A percentile compares a stretch with the other conserved stretches of the same genome.
These are phyloP conservation scores for Steatornis caripensis DNA, from an alignment of 2,113 vertebrate species.

Conservation along the genomic window DNA sequence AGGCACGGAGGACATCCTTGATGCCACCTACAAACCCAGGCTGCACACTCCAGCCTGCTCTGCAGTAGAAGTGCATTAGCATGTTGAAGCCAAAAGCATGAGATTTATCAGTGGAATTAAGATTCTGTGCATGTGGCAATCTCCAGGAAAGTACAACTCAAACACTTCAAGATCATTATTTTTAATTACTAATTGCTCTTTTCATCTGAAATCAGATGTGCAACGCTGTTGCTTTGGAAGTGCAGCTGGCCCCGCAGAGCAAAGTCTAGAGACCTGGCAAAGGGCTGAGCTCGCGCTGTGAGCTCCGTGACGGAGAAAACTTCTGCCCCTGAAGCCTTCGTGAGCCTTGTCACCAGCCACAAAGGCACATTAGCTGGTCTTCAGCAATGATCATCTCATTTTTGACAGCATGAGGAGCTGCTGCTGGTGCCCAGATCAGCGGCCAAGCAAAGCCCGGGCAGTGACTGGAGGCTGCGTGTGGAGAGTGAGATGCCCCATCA, in stretches of 20 bases:
- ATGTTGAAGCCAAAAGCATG: neutral
- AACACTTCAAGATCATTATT: conserved; percentile 51
- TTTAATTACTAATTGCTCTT: conserved; percentile 63
- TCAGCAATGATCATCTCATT: neutral
- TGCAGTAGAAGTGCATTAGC: neutral
- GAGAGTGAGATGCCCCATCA: neutral
- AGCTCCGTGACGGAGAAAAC: neutral
- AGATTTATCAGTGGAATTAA: conserved; percentile 19
- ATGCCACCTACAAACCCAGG: neutral
- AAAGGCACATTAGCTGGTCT: neutral
- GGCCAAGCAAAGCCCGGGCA: neutral
- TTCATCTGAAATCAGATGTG: conserved; percentile 50
- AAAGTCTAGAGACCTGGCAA: neutral
- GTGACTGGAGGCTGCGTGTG: neutral
- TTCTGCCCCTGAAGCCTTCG: neutral
- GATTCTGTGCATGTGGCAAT: conserved; percentile 56
- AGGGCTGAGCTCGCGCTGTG: neutral
- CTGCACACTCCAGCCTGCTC: neutral
- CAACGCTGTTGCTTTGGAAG: neutral
- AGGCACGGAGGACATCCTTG: neutral
- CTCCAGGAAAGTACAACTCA: conserved; percentile 45
- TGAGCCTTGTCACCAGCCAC: neutral
- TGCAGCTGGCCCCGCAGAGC: neutral
- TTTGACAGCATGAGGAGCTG: neutral
- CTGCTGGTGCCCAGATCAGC: neutral